Conservation (phyloP, 2,797 vertebrate genomes). For the Acridotheres tristis region DNA sequence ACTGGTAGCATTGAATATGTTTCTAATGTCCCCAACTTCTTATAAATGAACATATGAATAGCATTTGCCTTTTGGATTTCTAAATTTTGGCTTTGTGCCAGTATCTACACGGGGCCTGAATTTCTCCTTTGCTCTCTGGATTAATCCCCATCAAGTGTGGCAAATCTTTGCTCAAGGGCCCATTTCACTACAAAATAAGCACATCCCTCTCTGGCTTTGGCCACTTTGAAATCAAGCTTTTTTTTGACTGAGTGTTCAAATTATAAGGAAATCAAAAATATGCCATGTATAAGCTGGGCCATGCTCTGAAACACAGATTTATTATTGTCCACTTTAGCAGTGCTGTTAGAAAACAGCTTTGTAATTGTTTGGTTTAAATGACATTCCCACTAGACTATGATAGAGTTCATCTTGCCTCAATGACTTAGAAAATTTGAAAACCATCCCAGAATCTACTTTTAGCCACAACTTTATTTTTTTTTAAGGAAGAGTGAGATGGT, state of each 20-base stretch:
- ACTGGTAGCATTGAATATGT: neutral
- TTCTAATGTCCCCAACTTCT: neutral
- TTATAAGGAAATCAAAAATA: neutral
- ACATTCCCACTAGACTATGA: neutral
- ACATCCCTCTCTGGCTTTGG: neutral
- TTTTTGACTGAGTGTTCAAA: neutral
- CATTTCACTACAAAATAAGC: neutral
- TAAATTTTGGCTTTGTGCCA: neutral
- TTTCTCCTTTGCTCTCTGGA: constrained; percentile 4
- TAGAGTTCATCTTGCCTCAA: neutral
- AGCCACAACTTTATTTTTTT: neutral
- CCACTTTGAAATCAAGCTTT: constrained; percentile 10
- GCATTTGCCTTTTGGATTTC: neutral
- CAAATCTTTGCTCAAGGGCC: constrained; percentile 1
- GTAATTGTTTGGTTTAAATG: neutral
- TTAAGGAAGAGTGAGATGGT: neutral
- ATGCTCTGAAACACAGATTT: neutral
- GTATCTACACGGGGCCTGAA: neutral
- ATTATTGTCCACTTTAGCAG: neutral
- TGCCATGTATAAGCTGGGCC: rapidly evolving
- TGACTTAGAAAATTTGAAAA: neutral
- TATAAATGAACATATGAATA: neutral
- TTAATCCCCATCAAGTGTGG: constrained; percentile 21
- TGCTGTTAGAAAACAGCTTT: neutral
- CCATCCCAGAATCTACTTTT: neutral